Evolutionary conservation across 2,888 invertebrate species (phyloP), one percentile per base, ranked within the genome.

Genomic region (Lepas anatifera): DNA sequence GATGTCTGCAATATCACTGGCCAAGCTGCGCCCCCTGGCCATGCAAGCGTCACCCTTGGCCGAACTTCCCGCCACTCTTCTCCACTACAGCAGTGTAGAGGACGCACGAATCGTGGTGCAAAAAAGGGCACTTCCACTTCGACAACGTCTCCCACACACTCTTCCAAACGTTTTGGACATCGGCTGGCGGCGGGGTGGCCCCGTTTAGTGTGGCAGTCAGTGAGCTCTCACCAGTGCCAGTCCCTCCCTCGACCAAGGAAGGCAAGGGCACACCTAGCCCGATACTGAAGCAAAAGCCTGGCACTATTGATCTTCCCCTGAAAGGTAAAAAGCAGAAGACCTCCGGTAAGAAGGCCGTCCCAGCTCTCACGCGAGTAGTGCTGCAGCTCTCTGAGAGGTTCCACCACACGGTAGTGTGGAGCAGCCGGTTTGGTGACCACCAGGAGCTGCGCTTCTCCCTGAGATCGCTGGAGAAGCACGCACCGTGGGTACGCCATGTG

Each of bases 401-500:
- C 22, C 22, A 25, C 22, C 2, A 8, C 7, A 25, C 22, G 22
- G 58, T 35, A 2, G 58, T 35, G 8, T 18, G 22, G 8, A 1
- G 22, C 22, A 35, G 58, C 22, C 35, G 58, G 32, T 58, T 58
- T 10, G 35, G 32, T 8, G 35, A 58, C 35, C 16, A 11, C 18
- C 32, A 82, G 79, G 84, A 84, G 74, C 76, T 84, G 63, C 77
- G 82, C 25, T 84, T 83, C 73, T 84, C 84, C 1, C 79, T 82
- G 70, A 82, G 91, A 64, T 90, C 90, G 0, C 76, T 91, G 68
- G 89, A 90, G 77, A 85, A 84, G 78, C 87, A 85, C 78, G 90
- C 90, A 10, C 89, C 88, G 0, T 92, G 90, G 90, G 82, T 92
- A 8, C 83, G 88, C 27, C 87, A 88, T 71, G 84, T 92, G 10